phyloP scores from a whole-genome alignment of 2,113 vertebrate genomes.

The Phylloscopus whistleri region DNA sequence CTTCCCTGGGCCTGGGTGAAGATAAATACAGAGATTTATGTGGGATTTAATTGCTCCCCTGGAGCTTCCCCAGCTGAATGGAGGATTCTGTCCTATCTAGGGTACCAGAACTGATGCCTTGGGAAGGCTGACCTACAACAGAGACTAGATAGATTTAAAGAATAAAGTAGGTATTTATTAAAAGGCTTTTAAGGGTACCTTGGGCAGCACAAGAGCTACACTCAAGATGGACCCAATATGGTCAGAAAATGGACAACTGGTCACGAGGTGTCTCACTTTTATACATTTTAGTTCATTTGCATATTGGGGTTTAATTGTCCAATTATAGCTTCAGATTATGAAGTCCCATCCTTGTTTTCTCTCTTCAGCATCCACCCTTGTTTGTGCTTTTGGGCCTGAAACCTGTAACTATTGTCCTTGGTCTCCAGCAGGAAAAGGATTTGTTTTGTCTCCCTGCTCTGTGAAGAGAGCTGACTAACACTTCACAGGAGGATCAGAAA shows the following conservation, averaged over 20 bases:
- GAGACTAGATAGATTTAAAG: background rate
- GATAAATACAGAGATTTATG: background rate
- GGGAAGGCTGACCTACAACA: background rate
- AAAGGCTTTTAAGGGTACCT: background rate
- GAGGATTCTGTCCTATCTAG: background rate
- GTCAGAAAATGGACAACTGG: background rate
- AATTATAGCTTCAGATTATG: too few species aligned
- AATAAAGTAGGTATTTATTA: background rate
- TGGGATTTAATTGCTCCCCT: conserved; percentile 4
- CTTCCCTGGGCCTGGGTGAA: background rate
- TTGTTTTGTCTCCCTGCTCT: too few species aligned
- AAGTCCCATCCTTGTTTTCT: too few species aligned
- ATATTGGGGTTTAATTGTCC: too few species aligned
- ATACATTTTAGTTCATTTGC: background rate
- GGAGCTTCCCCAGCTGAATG: background rate
- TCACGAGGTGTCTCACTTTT: background rate
- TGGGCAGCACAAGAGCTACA: background rate
- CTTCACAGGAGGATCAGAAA: background rate
- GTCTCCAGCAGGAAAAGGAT: too few species aligned
- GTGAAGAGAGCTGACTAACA: background rate
- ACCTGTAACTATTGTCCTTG: too few species aligned
- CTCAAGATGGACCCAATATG: background rate
- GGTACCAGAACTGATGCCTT: background rate
- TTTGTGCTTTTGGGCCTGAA: too few species aligned
- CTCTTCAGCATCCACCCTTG: too few species aligned